Evolutionary conservation across 2,113 vertebrate species (phyloP).

Genomic region (Heterotilapia buettikoferi): DNA sequence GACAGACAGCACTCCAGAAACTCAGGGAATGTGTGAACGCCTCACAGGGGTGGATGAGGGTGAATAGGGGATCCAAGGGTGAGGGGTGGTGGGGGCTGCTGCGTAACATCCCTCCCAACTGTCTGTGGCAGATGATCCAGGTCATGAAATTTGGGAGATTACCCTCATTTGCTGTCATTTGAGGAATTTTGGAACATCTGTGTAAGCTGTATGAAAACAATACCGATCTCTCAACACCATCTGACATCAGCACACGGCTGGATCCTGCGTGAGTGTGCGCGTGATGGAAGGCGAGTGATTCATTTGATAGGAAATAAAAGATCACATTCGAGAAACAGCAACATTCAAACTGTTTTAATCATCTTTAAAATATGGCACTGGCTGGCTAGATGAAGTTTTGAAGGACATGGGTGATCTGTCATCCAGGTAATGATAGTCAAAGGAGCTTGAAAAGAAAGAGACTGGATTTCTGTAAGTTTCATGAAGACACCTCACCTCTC

Average conservation of each 20-base stretch:
- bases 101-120: neutral
- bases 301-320: neutral
- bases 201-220: neutral
- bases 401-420: neutral
- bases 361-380: neutral
- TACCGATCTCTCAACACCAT: neutral
- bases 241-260: neutral
- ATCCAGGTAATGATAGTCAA: neutral
- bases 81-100: neutral
- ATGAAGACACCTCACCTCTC: neutral
- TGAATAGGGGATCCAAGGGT: neutral
- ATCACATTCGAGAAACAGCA: neutral
- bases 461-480: accelerated
- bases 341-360: neutral
- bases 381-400: neutral
- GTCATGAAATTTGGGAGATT: slow-evolving; percentile 26
- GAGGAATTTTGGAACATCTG: slow-evolving; percentile 48
- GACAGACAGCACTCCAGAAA: slow-evolving; percentile 65
- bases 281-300: neutral
- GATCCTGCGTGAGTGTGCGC: neutral
- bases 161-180: slow-evolving; percentile 27
- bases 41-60: slow-evolving; percentile 21
- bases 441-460: neutral
- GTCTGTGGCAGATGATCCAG: slow-evolving; percentile 23
- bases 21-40: slow-evolving; percentile 60